These are phyloP conservation scores for Cecidostiba fungosa DNA, from an alignment of 2,888 invertebrate genomes.

Conservation along the genomic window DNA sequence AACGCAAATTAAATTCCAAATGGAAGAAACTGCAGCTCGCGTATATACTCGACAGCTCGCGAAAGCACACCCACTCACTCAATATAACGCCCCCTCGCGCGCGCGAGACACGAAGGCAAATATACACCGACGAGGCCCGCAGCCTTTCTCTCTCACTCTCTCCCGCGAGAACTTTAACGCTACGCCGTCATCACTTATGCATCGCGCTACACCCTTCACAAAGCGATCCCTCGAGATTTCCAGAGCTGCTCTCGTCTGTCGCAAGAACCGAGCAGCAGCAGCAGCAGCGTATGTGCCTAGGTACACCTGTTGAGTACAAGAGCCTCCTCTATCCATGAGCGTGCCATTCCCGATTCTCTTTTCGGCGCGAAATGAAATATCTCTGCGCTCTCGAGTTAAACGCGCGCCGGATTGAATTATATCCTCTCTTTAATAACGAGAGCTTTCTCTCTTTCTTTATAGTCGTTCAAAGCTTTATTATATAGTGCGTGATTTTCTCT, in stretches of 20 bases:
- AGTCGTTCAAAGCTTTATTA: not conserved
- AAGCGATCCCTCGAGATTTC: constrained; percentile 77
- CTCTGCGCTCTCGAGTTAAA: constrained; percentile 22
- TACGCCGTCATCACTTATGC: constrained; percentile 75
- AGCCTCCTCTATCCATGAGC: not conserved
- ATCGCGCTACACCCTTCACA: constrained; percentile 73
- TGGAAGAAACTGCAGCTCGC: not conserved
- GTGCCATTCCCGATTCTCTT: constrained; percentile 35
- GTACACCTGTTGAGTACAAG: constrained; percentile 69
- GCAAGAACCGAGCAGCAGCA: constrained; percentile 11
- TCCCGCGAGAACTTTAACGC: constrained; percentile 73
- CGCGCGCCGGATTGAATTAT: constrained; percentile 33
- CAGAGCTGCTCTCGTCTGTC: constrained; percentile 68
- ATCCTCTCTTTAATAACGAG: not conserved
- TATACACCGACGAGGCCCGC: not conserved
- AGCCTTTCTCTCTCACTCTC: not conserved
- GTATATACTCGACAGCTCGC: not conserved
- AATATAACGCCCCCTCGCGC: not conserved
- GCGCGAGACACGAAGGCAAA: not conserved
- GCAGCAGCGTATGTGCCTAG: constrained; percentile 54
- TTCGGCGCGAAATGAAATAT: constrained; percentile 52
- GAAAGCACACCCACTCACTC: constrained; percentile 6
- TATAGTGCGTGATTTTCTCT: not conserved
- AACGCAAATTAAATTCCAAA: not conserved
- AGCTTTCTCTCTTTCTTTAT: not conserved